These are phyloP conservation scores for Ophioninae sp. DNA, from an alignment of 2,888 invertebrate genomes.

Conservation along the genomic window DNA sequence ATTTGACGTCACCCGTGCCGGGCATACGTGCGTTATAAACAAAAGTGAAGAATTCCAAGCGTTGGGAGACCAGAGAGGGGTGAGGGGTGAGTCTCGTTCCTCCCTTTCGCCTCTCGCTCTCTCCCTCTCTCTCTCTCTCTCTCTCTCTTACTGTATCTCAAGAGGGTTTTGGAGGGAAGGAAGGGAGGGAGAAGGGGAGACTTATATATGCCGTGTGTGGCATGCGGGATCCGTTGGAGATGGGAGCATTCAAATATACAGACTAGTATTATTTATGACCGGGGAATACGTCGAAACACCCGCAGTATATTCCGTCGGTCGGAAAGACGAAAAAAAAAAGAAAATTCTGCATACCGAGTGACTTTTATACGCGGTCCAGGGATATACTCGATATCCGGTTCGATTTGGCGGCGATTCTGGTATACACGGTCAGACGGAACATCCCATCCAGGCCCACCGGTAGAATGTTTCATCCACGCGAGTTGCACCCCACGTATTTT, in stretches of 20 bases:
- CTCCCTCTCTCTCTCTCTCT: constrained; percentile 32
- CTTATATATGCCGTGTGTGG: constrained; percentile 69
- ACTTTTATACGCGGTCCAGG: constrained; percentile 49
- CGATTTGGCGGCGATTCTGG: constrained; percentile 17
- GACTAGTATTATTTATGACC: constrained; percentile 79
- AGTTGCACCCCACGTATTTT: background rate
- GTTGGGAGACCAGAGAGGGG: constrained; percentile 49
- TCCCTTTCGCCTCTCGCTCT: constrained; percentile 27
- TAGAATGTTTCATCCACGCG: background rate
- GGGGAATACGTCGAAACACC: constrained; percentile 71
- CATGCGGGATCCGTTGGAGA: constrained; percentile 77
- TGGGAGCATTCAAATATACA: constrained; percentile 78
- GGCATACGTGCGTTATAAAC: constrained; percentile 69
- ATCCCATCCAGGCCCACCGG: background rate
- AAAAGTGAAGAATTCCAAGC: constrained; percentile 72
- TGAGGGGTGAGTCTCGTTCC: constrained; percentile 31
- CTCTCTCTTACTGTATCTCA: constrained; percentile 28
- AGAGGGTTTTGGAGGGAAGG: constrained; percentile 42
- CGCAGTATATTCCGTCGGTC: constrained; percentile 64
- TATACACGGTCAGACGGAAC: background rate
- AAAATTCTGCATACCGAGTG: constrained; percentile 64
- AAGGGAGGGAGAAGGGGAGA: constrained; percentile 27
- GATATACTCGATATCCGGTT: constrained; percentile 53
- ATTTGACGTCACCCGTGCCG: constrained; percentile 67
- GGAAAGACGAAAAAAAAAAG: constrained; percentile 37